Evolutionary conservation across 2,113 vertebrate genomes (phyloP).

Genomic region (Centrocercus urophasianus): DNA sequence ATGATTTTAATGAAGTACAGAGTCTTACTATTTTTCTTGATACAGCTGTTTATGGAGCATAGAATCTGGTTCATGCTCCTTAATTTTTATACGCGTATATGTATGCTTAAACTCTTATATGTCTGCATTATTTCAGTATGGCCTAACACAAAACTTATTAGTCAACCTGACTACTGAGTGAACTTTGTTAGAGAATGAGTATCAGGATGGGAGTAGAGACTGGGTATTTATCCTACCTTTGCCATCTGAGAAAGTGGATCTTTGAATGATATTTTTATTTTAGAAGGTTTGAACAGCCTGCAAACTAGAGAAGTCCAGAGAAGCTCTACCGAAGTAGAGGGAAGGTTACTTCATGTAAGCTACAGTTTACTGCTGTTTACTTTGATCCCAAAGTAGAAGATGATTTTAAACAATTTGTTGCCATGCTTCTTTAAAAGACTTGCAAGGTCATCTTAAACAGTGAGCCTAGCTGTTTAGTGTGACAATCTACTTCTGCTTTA

Average conservation of each 20-base stretch:
- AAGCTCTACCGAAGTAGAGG: background rate
- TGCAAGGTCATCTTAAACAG: background rate
- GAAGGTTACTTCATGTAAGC: background rate
- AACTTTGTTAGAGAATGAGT: background rate
- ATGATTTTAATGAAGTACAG: background rate
- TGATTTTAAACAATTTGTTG: too few relatives aligned
- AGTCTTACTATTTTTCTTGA: background rate
- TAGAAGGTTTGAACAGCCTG: background rate
- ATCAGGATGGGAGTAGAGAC: background rate
- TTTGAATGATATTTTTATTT: background rate
- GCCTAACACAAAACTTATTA: accelerated
- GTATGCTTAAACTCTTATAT: background rate
- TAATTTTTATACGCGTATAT: background rate
- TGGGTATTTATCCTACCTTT: background rate
- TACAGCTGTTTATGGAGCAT: background rate
- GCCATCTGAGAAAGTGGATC: background rate
- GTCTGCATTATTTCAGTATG: background rate
- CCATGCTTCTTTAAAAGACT: background rate
- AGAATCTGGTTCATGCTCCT: background rate
- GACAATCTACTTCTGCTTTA: background rate
- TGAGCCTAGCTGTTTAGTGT: background rate
- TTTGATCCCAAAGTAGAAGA: background rate
- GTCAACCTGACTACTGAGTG: background rate
- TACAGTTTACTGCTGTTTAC: background rate
- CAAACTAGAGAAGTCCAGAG: background rate